Evolutionary conservation across 2,888 invertebrate species (phyloP).

Genomic region (Conistra vaccinii): DNA sequence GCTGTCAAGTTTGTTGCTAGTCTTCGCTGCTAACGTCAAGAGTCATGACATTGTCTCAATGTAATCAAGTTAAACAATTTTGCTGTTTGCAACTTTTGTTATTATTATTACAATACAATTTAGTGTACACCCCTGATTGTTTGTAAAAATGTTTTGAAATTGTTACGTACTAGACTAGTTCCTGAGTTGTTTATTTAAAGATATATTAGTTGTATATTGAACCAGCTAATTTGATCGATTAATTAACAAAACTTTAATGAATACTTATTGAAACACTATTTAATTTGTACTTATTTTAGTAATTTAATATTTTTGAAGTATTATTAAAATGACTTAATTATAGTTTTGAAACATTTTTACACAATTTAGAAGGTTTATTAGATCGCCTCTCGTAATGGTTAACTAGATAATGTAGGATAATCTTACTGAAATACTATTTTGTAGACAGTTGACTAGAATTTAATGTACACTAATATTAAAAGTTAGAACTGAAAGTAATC

Average conservation of each 20-base stretch:
- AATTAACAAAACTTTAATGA: not conserved
- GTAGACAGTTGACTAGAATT: constrained; percentile 64
- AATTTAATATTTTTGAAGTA: constrained; percentile 34
- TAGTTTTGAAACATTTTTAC: constrained; percentile 58
- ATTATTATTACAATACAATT: constrained; percentile 60
- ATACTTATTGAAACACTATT: constrained; percentile 32
- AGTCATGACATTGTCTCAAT: constrained; percentile 69
- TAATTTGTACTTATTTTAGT: constrained; percentile 45
- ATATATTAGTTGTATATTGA: not conserved
- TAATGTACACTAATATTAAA: constrained; percentile 52
- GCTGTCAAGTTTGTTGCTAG: constrained; percentile 37
- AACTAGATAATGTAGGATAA: constrained; percentile 71
- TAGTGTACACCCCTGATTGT: constrained; percentile 43
- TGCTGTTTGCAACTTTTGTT: constrained; percentile 78
- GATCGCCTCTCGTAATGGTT: constrained; percentile 70
- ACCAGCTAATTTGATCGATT: not conserved
- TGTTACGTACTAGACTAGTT: constrained; percentile 2
- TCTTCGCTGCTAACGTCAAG: constrained; percentile 48
- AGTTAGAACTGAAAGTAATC: constrained; percentile 50
- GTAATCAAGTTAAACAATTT: constrained; percentile 68
- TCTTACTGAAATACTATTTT: constrained; percentile 73
- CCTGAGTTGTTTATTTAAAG: not conserved
- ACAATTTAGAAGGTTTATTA: constrained; percentile 64
- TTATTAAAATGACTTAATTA: constrained; percentile 30
- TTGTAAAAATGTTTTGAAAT: constrained; percentile 59